phyloP scores from a whole-genome alignment of 2,113 vertebrate species.

The Hyperopisus bebe region DNA sequence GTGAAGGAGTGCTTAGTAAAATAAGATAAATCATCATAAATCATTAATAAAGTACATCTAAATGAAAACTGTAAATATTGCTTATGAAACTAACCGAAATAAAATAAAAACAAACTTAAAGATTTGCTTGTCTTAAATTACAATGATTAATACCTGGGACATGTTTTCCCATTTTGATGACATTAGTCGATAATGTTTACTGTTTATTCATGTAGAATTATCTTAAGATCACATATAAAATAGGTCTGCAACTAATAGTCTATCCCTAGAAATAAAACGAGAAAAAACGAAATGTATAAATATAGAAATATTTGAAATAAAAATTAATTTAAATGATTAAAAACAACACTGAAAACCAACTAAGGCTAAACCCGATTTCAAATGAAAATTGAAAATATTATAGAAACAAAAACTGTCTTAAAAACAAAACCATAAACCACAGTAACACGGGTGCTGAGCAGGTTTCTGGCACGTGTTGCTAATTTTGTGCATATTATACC shows the following conservation, averaged over 20 bases:
- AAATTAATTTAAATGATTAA: not conserved
- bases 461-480: not conserved
- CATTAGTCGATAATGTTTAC: not conserved
- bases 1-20: not conserved
- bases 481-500: not conserved
- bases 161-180: not conserved
- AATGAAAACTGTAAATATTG: not conserved
- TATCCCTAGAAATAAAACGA: not conserved
- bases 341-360: not conserved
- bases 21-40: not conserved
- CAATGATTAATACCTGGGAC: not conserved
- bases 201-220: not conserved
- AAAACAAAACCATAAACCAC: not conserved
- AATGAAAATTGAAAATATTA: not conserved
- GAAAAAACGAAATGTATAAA: not conserved
- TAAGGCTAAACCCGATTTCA: not conserved
- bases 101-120: not conserved
- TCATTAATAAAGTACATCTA: not conserved
- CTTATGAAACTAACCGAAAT: not conserved
- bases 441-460: not conserved
- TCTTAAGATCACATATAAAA: not conserved
- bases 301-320: not conserved
- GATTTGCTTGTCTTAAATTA: not conserved
- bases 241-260: not conserved
- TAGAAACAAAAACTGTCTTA: not conserved